These are phyloP conservation scores for Ciconia nigra DNA, from an alignment of 2,797 vertebrate genomes.

Conservation along the genomic window DNA sequence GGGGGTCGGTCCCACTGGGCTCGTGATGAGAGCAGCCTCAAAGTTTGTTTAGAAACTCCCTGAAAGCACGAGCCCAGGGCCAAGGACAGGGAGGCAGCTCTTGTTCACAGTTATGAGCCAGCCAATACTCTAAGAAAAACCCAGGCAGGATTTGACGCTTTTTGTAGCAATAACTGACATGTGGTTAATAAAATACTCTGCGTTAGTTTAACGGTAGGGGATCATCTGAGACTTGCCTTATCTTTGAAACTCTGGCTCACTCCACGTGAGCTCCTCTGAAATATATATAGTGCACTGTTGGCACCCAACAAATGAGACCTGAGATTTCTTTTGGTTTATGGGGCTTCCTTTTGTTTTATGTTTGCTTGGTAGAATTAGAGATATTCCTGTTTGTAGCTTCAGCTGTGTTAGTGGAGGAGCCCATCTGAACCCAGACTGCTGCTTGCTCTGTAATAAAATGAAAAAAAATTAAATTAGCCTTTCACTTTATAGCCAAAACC, in stretches of 20 bases:
- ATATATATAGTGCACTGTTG: neutral
- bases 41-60: neutral
- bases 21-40: neutral
- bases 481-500: neutral
- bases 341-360: neutral
- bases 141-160: neutral
- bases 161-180: neutral
- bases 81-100: neutral
- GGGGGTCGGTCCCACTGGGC: rapidly evolving
- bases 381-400: neutral
- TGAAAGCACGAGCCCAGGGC: neutral
- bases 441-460: slow-evolving; percentile 1
- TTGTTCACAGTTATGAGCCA: neutral
- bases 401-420: neutral
- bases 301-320: neutral
- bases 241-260: neutral
- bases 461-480: neutral
- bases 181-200: neutral
- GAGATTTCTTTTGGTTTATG: neutral
- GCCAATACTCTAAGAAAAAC: neutral
- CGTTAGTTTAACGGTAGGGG: neutral
- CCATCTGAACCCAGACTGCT: neutral
- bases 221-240: neutral
- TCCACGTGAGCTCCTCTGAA: neutral
- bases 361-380: neutral